These are phyloP conservation scores for Sipha flava DNA, from an alignment of 1,140 invertebrate genomes.

Conservation along the genomic window DNA sequence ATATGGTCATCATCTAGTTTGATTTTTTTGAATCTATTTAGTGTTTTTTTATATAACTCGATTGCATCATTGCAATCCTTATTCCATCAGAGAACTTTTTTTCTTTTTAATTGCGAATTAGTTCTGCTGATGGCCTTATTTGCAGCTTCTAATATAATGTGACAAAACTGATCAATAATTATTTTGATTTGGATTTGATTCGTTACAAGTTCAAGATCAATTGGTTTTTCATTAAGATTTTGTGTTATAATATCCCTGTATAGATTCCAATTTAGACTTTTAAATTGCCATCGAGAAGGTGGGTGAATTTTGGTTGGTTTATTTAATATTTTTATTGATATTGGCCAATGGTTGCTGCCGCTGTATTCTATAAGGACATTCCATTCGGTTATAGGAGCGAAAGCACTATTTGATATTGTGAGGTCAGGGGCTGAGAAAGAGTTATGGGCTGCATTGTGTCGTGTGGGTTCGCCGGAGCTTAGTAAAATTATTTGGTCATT, in stretches of 20 bases:
- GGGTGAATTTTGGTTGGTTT: too few relatives aligned
- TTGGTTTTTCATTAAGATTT: neutral
- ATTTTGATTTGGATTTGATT: neutral
- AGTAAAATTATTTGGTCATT: neutral
- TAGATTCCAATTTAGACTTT: neutral
- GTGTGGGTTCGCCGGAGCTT: too few relatives aligned
- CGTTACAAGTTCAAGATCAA: neutral
- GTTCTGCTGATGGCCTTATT: neutral
- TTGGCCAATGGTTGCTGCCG: neutral
- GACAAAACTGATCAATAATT: neutral
- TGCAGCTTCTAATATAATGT: neutral
- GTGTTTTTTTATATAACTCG: neutral
- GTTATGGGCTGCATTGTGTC: neutral
- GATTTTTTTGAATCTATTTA: too few relatives aligned
- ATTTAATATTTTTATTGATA: neutral
- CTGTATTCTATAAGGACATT: neutral
- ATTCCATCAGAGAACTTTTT: neutral
- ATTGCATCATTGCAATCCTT: neutral
- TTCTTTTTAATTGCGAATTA: neutral
- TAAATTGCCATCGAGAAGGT: neutral
- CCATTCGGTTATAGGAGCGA: neutral
- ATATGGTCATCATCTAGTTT: neutral
- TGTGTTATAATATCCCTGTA: neutral
- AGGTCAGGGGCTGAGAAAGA: neutral
- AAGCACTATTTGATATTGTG: too few relatives aligned